Base-by-base conservation (phyloP, 1,140 invertebrate species). In the Eciton burchellii region DNA sequence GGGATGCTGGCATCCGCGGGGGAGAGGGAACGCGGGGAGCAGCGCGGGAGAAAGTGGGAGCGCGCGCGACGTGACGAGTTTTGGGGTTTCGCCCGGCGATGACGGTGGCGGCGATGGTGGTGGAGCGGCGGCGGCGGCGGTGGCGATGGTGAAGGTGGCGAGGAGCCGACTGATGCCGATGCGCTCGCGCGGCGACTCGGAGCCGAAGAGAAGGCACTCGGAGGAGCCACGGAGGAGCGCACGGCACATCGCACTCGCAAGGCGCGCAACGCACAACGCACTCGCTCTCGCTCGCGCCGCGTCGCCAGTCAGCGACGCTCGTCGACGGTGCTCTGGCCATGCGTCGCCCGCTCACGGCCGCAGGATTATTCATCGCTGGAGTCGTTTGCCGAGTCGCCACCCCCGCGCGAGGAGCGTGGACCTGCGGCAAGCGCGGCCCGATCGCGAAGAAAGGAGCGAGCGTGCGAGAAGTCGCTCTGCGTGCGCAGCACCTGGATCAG, bases 61-160 rank as follows among this genome's bases (percentile, higher is more conserved):
- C 81, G 87, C 56, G 81, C 81, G n/a, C n/a, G 86, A 86, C 76
- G 88, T 85, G 84, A 74, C 63, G 86, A 74, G 82, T 86, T 88
- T 89, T 88, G 84, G 88, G 88, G 88, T 89, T 89, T 81, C 19
- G 81, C 72, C 84, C 35, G 35, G 6, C 35, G 35, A 35, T 35
- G 35, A 35, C 6, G 35, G 35, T 82, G 83, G 83, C 73, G 83
- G 71, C 47, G 81, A 56, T 70, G 84, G 68, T 35, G 35, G 35
- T 35, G 6, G 6, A 35, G 35, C 35, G 35, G 77, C 52, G 59
- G 63, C 54, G 35, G 29, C n/a, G 59, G 60, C 41, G 60, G 60
- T 60, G 43, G 62, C 5, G n/a, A 82, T 87, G 81, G 84, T 71
- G 81, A 81, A 60, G 85, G 76, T 86, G 84, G 76, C 57, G 86